Evolutionary conservation across 1,140 invertebrate species (phyloP).

Genomic region (Drosophila littoralis): DNA sequence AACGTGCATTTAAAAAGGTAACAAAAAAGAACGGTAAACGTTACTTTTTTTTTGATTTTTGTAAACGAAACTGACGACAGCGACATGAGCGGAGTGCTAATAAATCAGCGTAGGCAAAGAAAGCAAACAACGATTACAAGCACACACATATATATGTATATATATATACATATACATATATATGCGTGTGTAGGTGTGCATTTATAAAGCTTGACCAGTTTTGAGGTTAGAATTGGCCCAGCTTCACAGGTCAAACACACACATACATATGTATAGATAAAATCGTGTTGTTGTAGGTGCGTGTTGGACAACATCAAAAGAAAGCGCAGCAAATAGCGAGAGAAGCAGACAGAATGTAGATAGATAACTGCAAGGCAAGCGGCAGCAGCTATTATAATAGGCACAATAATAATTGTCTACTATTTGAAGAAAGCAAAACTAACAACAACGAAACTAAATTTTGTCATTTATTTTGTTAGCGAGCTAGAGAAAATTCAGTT

Average conservation of each 20-base stretch:
- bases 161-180: too few relatives aligned
- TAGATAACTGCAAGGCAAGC: slow-evolving; percentile 14
- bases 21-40: slow-evolving; percentile 52
- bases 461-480: slow-evolving; percentile 49
- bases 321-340: slow-evolving; percentile 37
- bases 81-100: slow-evolving; percentile 50
- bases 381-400: slow-evolving; percentile 14
- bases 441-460: slow-evolving; percentile 50
- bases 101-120: slow-evolving; percentile 58
- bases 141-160: background rate
- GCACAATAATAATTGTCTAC: slow-evolving; percentile 30
- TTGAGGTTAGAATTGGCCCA: slow-evolving; percentile 52
- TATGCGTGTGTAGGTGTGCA: background rate
- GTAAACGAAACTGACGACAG: slow-evolving; percentile 34
- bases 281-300: slow-evolving; percentile 26
- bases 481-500: slow-evolving; percentile 55
- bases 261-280: slow-evolving; percentile 7
- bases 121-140: slow-evolving; percentile 50
- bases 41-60: slow-evolving; percentile 35
- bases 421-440: slow-evolving; percentile 42
- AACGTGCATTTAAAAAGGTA: slow-evolving; percentile 54
- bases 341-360: slow-evolving; percentile 11
- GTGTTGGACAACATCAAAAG: slow-evolving; percentile 31
- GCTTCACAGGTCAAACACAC: slow-evolving; percentile 48
- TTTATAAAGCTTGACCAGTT: slow-evolving; percentile 36